These are phyloP conservation scores for Toxotes lorentzi DNA, from an alignment of 2,797 vertebrate species.

Conservation along the genomic window DNA sequence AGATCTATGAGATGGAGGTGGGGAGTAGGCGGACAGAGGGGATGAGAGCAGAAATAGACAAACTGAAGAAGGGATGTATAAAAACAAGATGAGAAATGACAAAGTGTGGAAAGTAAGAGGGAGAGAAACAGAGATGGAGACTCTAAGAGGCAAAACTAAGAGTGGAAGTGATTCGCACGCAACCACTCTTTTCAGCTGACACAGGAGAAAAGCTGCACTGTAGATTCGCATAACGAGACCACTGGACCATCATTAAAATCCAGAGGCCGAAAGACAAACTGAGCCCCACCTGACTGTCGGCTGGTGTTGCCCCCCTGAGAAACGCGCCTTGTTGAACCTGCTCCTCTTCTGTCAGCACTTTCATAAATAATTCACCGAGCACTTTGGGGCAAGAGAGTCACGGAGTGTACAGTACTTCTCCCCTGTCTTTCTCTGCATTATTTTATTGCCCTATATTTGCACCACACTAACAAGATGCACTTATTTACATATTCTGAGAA, in stretches of 20 bases:
- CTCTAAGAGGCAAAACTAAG: conserved; percentile 22
- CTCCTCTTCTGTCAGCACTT: conserved; percentile 82
- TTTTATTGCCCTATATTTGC: conserved; percentile 63
- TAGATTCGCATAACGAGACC: conserved; percentile 74
- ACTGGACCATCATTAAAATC: conserved; percentile 79
- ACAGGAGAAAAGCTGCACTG: conserved; percentile 64
- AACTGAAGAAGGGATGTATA: background rate
- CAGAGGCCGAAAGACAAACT: conserved; percentile 73
- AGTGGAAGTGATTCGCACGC: conserved; percentile 55
- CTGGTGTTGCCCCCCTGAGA: conserved; percentile 74
- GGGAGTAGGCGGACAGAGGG: conserved; percentile 30
- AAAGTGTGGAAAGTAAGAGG: conserved; percentile 31
- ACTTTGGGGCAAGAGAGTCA: conserved; percentile 72
- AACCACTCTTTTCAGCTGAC: conserved; percentile 76
- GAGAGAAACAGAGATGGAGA: background rate
- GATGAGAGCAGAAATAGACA: conserved; percentile 48
- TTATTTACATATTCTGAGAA: conserved; percentile 58
- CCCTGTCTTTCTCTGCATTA: conserved; percentile 48
- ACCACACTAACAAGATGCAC: conserved; percentile 46
- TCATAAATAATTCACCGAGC: conserved; percentile 83
- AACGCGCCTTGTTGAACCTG: conserved; percentile 79
- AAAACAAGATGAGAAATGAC: conserved; percentile 41
- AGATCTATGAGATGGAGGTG: conserved; percentile 45
- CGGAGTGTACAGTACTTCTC: conserved; percentile 43
- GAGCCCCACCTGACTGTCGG: conserved; percentile 72